phyloP scores from a whole-genome alignment of 92 coral and sea anemone species.

The Epizoanthus ramosus region DNA sequence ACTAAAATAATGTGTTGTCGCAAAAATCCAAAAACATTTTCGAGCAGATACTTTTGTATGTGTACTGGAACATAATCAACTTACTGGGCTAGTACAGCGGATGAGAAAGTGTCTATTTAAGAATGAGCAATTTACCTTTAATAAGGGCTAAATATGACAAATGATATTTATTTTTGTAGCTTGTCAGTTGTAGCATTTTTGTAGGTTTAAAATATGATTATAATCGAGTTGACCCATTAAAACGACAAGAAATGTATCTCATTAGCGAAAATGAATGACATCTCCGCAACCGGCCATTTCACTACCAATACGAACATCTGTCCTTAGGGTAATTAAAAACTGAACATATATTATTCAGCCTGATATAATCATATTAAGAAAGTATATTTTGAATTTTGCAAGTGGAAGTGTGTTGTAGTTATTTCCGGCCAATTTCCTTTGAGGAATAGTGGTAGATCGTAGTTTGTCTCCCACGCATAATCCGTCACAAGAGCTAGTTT shows the following conservation, averaged over 20 bases:
- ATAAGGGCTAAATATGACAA: slow-evolving; percentile 31
- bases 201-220: slow-evolving; percentile 31
- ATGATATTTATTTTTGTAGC: slow-evolving; percentile 30
- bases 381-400: slow-evolving; percentile 38
- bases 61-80: neutral
- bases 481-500: neutral
- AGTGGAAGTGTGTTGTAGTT: slow-evolving; percentile 36
- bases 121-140: slow-evolving; percentile 30
- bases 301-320: slow-evolving; percentile 20
- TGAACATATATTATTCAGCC: slow-evolving; percentile 20
- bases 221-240: slow-evolving; percentile 31
- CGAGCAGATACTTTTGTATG: neutral
- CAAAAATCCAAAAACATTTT: neutral
- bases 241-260: slow-evolving; percentile 28
- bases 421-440: slow-evolving; percentile 46
- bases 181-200: slow-evolving; percentile 32
- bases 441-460: slow-evolving; percentile 32
- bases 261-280: slow-evolving; percentile 29
- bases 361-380: slow-evolving; percentile 41
- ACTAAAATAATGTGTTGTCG: neutral
- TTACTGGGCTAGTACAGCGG: neutral
- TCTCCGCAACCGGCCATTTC: slow-evolving; percentile 28
- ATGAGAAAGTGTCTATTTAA: neutral
- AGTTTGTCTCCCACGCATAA: slow-evolving; percentile 27
- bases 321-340: slow-evolving; percentile 38